Evolutionary conservation across 2,888 invertebrate species (phyloP), one percentile per base, ranked within the genome.

Genomic region (Invenusta paracnida): DNA sequence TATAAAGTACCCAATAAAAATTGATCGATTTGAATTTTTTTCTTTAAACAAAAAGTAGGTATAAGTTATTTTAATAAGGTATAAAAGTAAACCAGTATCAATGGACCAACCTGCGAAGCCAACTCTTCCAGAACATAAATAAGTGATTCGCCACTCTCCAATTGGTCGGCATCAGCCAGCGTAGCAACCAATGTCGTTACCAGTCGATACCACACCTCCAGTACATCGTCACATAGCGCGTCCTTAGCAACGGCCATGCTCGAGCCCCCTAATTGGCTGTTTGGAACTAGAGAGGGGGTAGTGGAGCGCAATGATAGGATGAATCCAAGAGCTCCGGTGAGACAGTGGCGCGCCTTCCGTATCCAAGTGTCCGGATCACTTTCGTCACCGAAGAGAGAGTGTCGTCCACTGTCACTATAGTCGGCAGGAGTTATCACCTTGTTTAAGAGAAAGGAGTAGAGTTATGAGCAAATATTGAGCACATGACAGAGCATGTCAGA

Each of bases 321-420:
- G 1, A 79, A 81, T 0, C 67, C 73, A 83, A 30, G 30, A 17
- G 84, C 84, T 5, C 29, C 67, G 66, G 67, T 84, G 23, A 84
- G 29, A 25, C 25, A 29, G 82, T 81, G 79, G 0, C 67, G 84
- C 11, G 67, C 66, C 25, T 28, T 29, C n/a, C 84, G 82, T 13
- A 48, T 23, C 73, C 79, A 84, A 13, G 84, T 73, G 1, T 81
- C 84, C 11, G 84, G 84, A n/a, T 84, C 84, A 30, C 25, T 83
- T 11, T 83, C 83, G 29, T 84, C 84, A 5, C 84, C 84, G 29
- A 84, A 84, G 23, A 84, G 66, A 23, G 84, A 84, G 84, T 84
- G 84, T 25, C 67, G 25, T 5, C 84, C 84, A 29, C 84, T 84
- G 84, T 84, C 84, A 1, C 83, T 83, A 83, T 84, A 81, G 23